Percentiles rank a stretch among this genome's conserved stretches.
phyloP scores from a whole-genome alignment of 2,113 vertebrate species.

The Thryonomys swinderianus region DNA sequence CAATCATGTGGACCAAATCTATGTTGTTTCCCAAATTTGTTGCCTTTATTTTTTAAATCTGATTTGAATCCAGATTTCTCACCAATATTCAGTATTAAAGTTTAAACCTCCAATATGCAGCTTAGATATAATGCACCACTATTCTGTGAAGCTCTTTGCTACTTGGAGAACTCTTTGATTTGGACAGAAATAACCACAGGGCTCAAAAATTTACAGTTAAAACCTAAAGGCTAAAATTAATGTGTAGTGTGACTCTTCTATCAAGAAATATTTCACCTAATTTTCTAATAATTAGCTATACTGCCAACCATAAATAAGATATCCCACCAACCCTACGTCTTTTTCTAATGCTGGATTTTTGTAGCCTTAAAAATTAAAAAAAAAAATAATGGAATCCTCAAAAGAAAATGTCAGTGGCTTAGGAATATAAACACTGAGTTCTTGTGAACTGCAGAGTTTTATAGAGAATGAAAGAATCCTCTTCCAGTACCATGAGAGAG shows the following conservation, averaged over 20 bases:
- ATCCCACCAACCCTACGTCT: not conserved
- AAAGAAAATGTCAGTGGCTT: not conserved
- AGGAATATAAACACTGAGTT: not conserved
- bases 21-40: not conserved
- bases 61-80: not conserved
- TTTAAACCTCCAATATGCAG: not conserved
- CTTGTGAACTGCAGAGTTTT: not conserved
- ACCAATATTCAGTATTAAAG: not conserved
- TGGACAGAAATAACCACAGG: not conserved
- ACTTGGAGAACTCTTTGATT: not conserved
- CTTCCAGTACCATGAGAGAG: not conserved
- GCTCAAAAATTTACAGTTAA: not conserved
- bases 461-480: not conserved
- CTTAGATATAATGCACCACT: not conserved
- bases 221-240: not conserved
- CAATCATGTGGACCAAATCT: not conserved
- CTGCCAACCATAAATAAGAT: not conserved
- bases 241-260: not conserved
- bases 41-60: not conserved
- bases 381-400: not conserved
- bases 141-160: not conserved
- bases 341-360: not conserved
- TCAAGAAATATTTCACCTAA: not conserved
- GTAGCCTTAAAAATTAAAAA: not conserved
- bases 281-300: not conserved